Evolutionary conservation across 2,888 invertebrate genomes (phyloP).

Genomic region (Cabera pusaria): DNA sequence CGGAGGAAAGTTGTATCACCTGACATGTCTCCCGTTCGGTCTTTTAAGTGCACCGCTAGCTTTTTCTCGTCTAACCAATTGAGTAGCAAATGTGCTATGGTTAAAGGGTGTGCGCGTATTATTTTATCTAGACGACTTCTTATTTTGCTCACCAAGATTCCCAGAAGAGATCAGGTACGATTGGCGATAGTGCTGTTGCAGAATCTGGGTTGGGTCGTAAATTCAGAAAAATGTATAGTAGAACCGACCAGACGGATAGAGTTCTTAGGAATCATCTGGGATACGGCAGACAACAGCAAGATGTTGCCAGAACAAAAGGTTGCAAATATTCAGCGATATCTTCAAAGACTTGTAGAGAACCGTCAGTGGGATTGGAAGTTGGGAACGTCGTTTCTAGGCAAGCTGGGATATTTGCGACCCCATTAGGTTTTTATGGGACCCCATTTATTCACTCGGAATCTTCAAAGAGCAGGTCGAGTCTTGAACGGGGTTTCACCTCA

Average conservation of each 20-base stretch:
- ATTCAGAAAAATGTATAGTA: constrained; percentile 12
- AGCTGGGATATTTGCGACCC: constrained; percentile 26
- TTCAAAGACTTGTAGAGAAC: neutral
- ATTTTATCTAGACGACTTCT: constrained; percentile 26
- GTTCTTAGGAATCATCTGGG: constrained; percentile 30
- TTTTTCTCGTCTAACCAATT: constrained; percentile 29
- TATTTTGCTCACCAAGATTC: constrained; percentile 22
- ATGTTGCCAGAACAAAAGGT: constrained; percentile 17
- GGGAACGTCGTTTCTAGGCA: constrained; percentile 23
- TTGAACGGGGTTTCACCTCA: constrained; percentile 8
- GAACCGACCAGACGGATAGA: constrained; percentile 14
- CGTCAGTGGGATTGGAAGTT: constrained; percentile 21
- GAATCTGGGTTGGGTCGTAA: constrained; percentile 19
- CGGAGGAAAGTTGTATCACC: constrained; percentile 11
- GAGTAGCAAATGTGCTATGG: constrained; percentile 20
- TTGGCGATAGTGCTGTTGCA: constrained; percentile 8
- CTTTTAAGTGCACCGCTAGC: constrained; percentile 26
- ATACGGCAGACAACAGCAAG: constrained; percentile 19
- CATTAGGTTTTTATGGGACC: no score
- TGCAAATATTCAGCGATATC: neutral
- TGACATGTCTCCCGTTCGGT: constrained; percentile 31
- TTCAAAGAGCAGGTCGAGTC: constrained; percentile 17
- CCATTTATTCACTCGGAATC: constrained; percentile 11
- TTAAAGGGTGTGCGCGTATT: constrained; percentile 15
- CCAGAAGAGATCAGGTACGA: constrained; percentile 1